phyloP scores from a whole-genome alignment of 2,113 vertebrate species.

The Myotis lucifugus region DNA sequence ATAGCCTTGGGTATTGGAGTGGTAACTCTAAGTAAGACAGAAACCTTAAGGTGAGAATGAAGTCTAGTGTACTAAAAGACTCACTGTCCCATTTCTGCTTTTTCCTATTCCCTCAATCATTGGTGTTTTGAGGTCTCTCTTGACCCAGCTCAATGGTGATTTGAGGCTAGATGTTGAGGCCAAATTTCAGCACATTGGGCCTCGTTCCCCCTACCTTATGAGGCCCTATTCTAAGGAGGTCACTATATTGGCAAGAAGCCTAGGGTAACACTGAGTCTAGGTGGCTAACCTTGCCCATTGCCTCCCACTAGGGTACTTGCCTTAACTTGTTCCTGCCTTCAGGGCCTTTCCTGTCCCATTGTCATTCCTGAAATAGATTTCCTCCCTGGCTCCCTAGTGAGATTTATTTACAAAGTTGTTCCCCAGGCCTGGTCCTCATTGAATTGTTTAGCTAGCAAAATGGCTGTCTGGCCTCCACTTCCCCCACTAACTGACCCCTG shows the following conservation, averaged over 20 bases:
- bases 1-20: not conserved
- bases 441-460: conserved; percentile 67
- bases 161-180: not conserved
- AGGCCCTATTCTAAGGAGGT: not conserved
- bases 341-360: conserved; percentile 74
- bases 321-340: conserved; percentile 70
- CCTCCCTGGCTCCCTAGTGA: conserved; percentile 62
- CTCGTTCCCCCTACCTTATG: not conserved
- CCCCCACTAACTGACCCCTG: not conserved
- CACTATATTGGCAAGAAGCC: conserved; percentile 40
- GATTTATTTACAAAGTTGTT: conserved; percentile 72
- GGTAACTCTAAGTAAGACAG: conserved; percentile 11
- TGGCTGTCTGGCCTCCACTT: conserved; percentile 25
- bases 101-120: not conserved
- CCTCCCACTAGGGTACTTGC: conserved; percentile 49
- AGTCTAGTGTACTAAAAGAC: not conserved
- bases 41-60: conserved; percentile 36
- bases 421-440: conserved; percentile 39
- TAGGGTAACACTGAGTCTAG: conserved; percentile 40
- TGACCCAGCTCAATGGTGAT: not conserved
- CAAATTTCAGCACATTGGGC: conserved; percentile 3
- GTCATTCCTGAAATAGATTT: conserved; percentile 79
- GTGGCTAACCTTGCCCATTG: conserved; percentile 44
- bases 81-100: not conserved
- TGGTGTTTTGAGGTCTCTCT: conserved; percentile 3